Evolutionary conservation across 1,140 invertebrate genomes (phyloP).

Genomic region (Drosophila nannoptera): DNA sequence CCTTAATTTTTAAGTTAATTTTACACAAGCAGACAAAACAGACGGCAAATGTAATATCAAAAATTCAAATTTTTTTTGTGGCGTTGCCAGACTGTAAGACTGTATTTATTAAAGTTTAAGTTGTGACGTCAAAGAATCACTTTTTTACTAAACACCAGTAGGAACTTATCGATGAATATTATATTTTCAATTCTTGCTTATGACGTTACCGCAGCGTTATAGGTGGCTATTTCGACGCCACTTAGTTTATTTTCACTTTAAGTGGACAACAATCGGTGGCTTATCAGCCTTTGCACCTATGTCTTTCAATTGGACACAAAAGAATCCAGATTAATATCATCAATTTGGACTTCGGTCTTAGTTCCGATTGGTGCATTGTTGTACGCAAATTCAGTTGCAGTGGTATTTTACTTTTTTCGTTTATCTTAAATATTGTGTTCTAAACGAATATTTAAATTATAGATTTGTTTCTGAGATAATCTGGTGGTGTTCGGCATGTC

Average conservation of each 20-base stretch:
- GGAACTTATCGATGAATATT: not conserved
- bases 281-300: not conserved
- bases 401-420: too few relatives aligned
- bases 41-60: not conserved
- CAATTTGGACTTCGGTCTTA: not conserved
- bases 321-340: not conserved
- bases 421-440: not conserved
- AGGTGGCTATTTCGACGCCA: not conserved
- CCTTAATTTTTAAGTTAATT: constrained; percentile 43
- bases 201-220: not conserved
- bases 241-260: not conserved
- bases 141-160: not conserved
- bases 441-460: not conserved
- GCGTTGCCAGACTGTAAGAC: not conserved
- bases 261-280: not conserved
- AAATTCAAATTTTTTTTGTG: constrained; percentile 4
- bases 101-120: too few relatives aligned
- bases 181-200: not conserved
- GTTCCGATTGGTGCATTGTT: not conserved
- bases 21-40: constrained; percentile 34
- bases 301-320: not conserved
- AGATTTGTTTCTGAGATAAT: not conserved
- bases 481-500: constrained; percentile 11
- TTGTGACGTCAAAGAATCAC: constrained; percentile 8
- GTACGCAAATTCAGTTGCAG: not conserved